A percentile compares a stretch with the other conserved stretches of the same genome.
These are phyloP conservation scores for Andrena bicolor DNA, from an alignment of 2,888 invertebrate genomes.

Conservation along the genomic window DNA sequence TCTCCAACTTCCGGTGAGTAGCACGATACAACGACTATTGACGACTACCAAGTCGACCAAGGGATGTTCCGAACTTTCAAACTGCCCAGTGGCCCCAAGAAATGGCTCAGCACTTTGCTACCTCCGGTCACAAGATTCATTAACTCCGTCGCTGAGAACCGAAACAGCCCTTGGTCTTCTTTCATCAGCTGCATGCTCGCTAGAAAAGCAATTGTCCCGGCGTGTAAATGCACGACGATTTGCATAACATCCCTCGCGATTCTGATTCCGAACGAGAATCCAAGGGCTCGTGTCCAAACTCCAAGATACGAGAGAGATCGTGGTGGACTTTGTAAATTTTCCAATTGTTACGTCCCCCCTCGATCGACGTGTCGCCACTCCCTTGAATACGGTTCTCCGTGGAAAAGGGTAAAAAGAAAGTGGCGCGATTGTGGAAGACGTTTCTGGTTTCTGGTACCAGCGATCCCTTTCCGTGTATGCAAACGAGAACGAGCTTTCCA, in stretches of 20 bases:
- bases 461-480: conserved; percentile 72
- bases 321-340: conserved; percentile 6
- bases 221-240: conserved; percentile 28
- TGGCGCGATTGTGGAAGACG: conserved; percentile 63
- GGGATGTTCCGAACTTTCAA: conserved; percentile 28
- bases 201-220: neutral
- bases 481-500: conserved; percentile 80
- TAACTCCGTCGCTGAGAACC: neutral
- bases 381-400: conserved; percentile 29
- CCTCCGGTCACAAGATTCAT: neutral
- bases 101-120: neutral
- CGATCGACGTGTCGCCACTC: conserved; percentile 43
- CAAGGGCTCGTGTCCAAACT: neutral
- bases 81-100: neutral
- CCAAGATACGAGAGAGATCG: conserved; percentile 10
- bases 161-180: conserved; percentile 21
- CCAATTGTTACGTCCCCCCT: neutral
- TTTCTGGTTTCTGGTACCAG: conserved; percentile 47
- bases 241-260: conserved; percentile 43
- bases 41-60: conserved; percentile 18
- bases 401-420: conserved; percentile 22
- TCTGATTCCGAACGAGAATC: neutral
- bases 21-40: conserved; percentile 49
- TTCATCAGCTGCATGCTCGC: conserved; percentile 14
- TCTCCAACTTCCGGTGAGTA: conserved; percentile 99